Evolutionary conservation across 1,140 invertebrate species (phyloP).

Genomic region (Pseudachorutes palmiensis): DNA sequence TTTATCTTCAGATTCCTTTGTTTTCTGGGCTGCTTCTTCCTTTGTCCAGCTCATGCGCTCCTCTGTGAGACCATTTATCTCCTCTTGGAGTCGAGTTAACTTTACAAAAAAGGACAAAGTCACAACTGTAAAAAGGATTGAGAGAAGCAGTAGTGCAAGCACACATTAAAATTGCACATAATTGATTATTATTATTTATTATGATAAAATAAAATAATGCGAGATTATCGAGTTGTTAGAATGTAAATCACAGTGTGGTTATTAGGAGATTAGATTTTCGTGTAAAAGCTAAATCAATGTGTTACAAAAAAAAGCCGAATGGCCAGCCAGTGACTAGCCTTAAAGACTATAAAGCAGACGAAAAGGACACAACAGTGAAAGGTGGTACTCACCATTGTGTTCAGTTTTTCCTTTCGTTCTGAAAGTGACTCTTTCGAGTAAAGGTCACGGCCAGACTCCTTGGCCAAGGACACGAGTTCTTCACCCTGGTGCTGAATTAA

Average conservation of each 20-base stretch:
- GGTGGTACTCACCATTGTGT: slow-evolving; percentile 53
- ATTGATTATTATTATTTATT: too few relatives aligned
- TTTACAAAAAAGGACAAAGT: slow-evolving; percentile 46
- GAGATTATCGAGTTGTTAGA: too few relatives aligned
- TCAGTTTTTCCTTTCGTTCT: slow-evolving; percentile 57
- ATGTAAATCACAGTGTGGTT: too few relatives aligned
- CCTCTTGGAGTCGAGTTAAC: slow-evolving; percentile 65
- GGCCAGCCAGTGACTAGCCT: neutral
- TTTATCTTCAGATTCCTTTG: slow-evolving; percentile 56
- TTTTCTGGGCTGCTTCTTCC: slow-evolving; percentile 41
- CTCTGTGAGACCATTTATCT: slow-evolving; percentile 48
- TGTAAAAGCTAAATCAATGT: neutral
- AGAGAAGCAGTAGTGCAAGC: neutral
- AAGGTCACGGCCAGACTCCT: slow-evolving; percentile 65
- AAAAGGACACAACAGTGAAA: slow-evolving; percentile 6
- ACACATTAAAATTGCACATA: neutral
- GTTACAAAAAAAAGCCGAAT: neutral
- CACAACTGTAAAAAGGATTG: neutral
- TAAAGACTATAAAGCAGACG: neutral
- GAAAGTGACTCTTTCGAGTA: slow-evolving; percentile 54
- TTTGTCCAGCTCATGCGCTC: slow-evolving; percentile 29
- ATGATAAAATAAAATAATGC: too few relatives aligned
- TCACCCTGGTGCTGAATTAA: slow-evolving; percentile 47
- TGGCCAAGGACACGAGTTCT: slow-evolving; percentile 65
- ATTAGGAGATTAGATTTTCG: too few relatives aligned